Evolutionary conservation across 2,113 vertebrate species (phyloP).

Genomic region (Otocyon megalotis): DNA sequence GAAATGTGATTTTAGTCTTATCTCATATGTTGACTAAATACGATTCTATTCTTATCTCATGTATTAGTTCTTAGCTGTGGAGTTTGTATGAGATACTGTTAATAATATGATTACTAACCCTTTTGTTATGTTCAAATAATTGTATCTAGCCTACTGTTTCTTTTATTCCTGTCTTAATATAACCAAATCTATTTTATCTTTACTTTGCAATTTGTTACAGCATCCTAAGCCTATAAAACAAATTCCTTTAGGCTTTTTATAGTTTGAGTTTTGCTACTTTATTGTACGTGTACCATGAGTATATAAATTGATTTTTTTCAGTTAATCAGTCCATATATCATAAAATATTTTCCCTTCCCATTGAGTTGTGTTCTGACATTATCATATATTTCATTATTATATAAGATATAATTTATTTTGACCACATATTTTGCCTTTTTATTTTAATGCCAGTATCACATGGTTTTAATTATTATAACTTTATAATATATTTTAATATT

Average conservation of each 20-base stretch:
- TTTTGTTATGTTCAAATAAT: conserved; percentile 41
- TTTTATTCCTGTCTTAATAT: conserved; percentile 42
- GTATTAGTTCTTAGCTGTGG: neutral
- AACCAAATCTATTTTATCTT: conserved; percentile 56
- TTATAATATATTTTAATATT: conserved; percentile 63
- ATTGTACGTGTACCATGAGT: neutral
- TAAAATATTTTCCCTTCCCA: conserved; percentile 11
- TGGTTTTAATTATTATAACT: conserved; percentile 65
- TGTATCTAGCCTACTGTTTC: neutral
- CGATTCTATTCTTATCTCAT: neutral
- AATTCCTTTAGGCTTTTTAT: neutral
- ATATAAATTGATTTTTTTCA: conserved; percentile 20
- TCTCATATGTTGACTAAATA: neutral
- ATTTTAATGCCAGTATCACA: conserved; percentile 1
- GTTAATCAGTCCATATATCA: neutral
- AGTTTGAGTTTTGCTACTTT: conserved; percentile 20
- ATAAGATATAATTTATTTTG: conserved; percentile 47
- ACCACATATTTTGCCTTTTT: conserved; percentile 36
- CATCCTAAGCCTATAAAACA: conserved; percentile 21
- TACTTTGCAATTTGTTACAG: conserved; percentile 37
- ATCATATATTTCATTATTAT: conserved; percentile 46
- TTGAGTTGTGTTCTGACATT: conserved; percentile 40
- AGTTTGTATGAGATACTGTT: neutral
- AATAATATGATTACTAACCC: neutral
- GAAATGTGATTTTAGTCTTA: conserved; percentile 35